Evolutionary conservation across 2,888 invertebrate species (phyloP).

Genomic region (Abrostola tripartita): DNA sequence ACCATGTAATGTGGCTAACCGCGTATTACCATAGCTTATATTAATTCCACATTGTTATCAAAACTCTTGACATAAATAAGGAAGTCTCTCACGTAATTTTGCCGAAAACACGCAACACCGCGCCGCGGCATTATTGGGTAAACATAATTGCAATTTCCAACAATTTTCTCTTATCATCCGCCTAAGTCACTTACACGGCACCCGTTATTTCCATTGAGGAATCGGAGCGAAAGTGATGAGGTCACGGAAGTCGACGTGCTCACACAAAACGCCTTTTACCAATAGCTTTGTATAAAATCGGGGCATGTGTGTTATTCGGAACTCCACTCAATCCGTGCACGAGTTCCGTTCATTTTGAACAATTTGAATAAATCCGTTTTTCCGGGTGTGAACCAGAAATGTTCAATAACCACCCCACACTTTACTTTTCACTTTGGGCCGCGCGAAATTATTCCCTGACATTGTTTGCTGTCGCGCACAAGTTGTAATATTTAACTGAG

Average conservation of each 20-base stretch:
- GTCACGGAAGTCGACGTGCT: constrained; percentile 21
- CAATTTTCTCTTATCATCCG: constrained; percentile 49
- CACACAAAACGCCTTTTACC: constrained; percentile 37
- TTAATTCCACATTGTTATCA: constrained; percentile 36
- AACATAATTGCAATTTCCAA: constrained; percentile 49
- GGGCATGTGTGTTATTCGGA: constrained; percentile 15
- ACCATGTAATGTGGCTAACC: constrained; percentile 28
- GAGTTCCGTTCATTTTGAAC: constrained; percentile 23
- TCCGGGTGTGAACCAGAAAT: constrained; percentile 16
- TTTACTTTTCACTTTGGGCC: constrained; percentile 13
- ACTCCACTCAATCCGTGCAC: constrained; percentile 14
- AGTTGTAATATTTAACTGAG: constrained; percentile 31
- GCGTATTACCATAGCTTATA: constrained; percentile 31
- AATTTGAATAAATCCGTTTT: constrained; percentile 23
- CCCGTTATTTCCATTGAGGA: constrained; percentile 43
- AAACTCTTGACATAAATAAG: constrained; percentile 43
- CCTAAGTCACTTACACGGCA: constrained; percentile 36
- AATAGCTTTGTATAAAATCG: constrained; percentile 28
- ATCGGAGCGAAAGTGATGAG: constrained; percentile 50
- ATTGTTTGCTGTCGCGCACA: constrained; percentile 22
- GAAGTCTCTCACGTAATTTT: constrained; percentile 22
- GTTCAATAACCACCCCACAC: constrained; percentile 7
- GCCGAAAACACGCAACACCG: constrained; percentile 16
- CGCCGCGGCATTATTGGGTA: constrained; percentile 38
- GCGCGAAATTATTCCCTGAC: constrained; percentile 1